Evolutionary conservation across 53 echinoderm and acorn worm species (phyloP), one percentile per base, ranked within the genome.

Genomic region (Hippasteria phrygiana): DNA sequence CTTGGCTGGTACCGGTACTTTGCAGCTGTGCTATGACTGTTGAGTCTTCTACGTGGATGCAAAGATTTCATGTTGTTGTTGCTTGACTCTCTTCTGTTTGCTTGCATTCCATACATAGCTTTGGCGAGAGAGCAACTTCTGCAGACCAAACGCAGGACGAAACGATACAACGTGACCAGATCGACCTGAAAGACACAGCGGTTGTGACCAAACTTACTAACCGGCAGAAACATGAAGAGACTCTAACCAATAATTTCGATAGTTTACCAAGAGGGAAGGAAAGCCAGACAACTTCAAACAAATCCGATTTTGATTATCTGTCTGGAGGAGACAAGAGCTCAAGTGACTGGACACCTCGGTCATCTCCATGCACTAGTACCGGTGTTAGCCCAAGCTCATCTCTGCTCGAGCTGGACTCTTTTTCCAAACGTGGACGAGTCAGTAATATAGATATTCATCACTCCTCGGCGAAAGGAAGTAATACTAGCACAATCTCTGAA

Each of bases 71-170:
- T 85, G 71, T 70, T 70, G 85, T 85, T 85, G 70, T 85, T 81
- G 83, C 45, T 47, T 83, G 83, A 83, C 42, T 55, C 28, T 65
- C 43, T 65, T 32, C 46, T 83, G 43, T 83, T 85, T 85, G 48
- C 48, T 71, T 85, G 85, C 85, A 85, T 85, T 85, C 85, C 85
- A 36, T 70, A 71, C 85, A 85, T 85, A 85, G 85, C 85, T 51
- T 51, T 27, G 70, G 51, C 35, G 71, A 71, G 71, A 71, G 50
- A 70, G 3, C 53, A 48, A 31, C 69, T 9, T 18, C 53, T 17
- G 71, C 51, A 34, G 85, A 70, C 3, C 41, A 73, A 0, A 5
- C 26, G 42, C 40, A 18, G n/a, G 7, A n/a, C 42, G 41, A 73
- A 34, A 40, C 5, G 73, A 43, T 18, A 32, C 67, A 66, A 11